Base-by-base conservation (phyloP, 2,888 invertebrate species). In the Drosophila dives region DNA sequence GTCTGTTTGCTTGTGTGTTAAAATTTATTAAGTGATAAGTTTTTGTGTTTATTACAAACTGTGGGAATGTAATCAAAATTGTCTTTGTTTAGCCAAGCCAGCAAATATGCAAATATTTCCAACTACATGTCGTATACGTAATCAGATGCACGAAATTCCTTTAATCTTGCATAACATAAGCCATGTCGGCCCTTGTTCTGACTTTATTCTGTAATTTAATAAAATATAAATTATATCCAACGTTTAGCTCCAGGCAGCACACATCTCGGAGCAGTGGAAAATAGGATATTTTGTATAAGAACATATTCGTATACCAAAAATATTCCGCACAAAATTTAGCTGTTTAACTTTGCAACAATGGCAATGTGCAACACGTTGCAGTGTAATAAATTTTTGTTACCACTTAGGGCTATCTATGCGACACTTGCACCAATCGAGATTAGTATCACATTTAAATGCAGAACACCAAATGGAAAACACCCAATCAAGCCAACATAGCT, bases 361-460 rank as follows among this genome's bases (percentile, higher is more conserved):
- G 15, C 11, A 33, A 17, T 34, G 23, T 15, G n/a, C 2, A n/a
- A n/a, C 8, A 26, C 29, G 26, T 26, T 59, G 33, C 15, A 23
- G 12, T 34, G 33, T 34, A 20, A 15, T n/a, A 15, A 5, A n/a
- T 26, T 26, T 33, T 11, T 10, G 8, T 45, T 8, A 55, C 0
- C n/a, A 26, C 29, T 40, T 38, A 1, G 26, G n/a, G 3, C 12
- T 33, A 38, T 48, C 17, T 11, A 17, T 55, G 32, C 15, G 12
- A 20, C 29, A 49, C 51, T 17, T 36, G 8, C 3, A 3, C 26
- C 56, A 80, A 71, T 85, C 65, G 71, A 88, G 72, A 71, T 83
- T 75, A 75, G 81, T 67, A 63, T 48, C 68, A 56, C 56, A 74
- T 84, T 65, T 81, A 70, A 63, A 61, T 64, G 61, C 60, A 53